These are phyloP conservation scores for Somateria mollissima DNA, from an alignment of 2,797 vertebrate genomes.

Conservation along the genomic window DNA sequence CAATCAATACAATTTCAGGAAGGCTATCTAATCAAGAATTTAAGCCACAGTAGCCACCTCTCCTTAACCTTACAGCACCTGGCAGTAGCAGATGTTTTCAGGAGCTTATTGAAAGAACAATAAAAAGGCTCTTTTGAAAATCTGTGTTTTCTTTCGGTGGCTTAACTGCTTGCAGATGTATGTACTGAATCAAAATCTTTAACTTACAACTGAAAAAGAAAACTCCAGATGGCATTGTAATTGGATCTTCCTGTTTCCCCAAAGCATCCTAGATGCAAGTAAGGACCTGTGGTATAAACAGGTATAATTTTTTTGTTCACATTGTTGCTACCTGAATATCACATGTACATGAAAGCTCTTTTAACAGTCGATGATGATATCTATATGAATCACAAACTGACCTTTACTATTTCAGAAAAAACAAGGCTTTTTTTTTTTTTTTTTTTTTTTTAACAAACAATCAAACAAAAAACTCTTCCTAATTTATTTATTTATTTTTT, in stretches of 20 bases:
- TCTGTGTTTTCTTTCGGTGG: slow-evolving; percentile 7
- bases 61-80: not conserved
- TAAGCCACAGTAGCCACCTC: not conserved
- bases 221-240: slow-evolving; percentile 69
- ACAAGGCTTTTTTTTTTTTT: no score
- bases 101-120: slow-evolving; percentile 13
- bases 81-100: slow-evolving; percentile 27
- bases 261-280: slow-evolving; percentile 5
- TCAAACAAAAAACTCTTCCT: no score
- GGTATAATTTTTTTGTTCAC: not conserved
- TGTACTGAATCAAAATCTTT: slow-evolving; percentile 26
- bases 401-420: not conserved
- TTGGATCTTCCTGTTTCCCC: slow-evolving; percentile 45
- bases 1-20: not conserved
- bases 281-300: not conserved
- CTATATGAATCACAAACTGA: not conserved
- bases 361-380: not conserved
- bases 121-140: slow-evolving; percentile 28
- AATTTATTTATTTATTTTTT: no score
- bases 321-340: not conserved
- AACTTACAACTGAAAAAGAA: slow-evolving; percentile 62
- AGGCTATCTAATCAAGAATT: not conserved
- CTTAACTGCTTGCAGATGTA: slow-evolving; percentile 36
- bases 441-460: no score
- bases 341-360: not conserved